phyloP scores from a whole-genome alignment of 2,888 invertebrate genomes.

The Mallateleia sp. region DNA sequence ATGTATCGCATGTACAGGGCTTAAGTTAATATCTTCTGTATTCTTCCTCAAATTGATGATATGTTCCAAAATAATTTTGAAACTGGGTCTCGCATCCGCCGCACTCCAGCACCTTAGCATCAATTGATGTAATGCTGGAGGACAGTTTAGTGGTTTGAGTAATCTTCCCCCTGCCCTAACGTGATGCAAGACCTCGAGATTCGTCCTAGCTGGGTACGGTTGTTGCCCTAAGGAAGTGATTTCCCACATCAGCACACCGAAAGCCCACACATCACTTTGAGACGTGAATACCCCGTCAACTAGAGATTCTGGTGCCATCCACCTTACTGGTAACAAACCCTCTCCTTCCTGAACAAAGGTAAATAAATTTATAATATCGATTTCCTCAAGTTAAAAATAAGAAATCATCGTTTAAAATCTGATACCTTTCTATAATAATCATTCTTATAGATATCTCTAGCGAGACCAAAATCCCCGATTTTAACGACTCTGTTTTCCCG shows the following conservation, averaged over 20 bases:
- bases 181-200: constrained; percentile 97
- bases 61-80: constrained; percentile 94
- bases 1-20: constrained; percentile 87
- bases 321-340: constrained; percentile 97
- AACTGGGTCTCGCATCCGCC: constrained; percentile 96
- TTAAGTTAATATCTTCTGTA: constrained; percentile 86
- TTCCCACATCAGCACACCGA: constrained; percentile 98
- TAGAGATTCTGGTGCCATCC: constrained; percentile 99
- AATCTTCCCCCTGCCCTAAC: constrained; percentile 96
- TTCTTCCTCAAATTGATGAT: constrained; percentile 85
- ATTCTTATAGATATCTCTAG: constrained; percentile 98
- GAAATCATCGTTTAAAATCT: neutral
- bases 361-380: neutral
- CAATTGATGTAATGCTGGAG: constrained; percentile 94
- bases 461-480: constrained; percentile 99
- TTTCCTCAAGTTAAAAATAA: neutral
- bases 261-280: constrained; percentile 99
- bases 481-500: constrained; percentile 95
- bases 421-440: constrained; percentile 99
- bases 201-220: constrained; percentile 98
- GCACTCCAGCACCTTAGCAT: constrained; percentile 97
- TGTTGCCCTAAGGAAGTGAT: constrained; percentile 98
- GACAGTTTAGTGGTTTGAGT: constrained; percentile 96
- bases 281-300: constrained; percentile 99
- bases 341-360: constrained; percentile 88